Evolutionary conservation across 2,113 vertebrate genomes (phyloP).

Genomic region (Melanotaenia duboulayi): DNA sequence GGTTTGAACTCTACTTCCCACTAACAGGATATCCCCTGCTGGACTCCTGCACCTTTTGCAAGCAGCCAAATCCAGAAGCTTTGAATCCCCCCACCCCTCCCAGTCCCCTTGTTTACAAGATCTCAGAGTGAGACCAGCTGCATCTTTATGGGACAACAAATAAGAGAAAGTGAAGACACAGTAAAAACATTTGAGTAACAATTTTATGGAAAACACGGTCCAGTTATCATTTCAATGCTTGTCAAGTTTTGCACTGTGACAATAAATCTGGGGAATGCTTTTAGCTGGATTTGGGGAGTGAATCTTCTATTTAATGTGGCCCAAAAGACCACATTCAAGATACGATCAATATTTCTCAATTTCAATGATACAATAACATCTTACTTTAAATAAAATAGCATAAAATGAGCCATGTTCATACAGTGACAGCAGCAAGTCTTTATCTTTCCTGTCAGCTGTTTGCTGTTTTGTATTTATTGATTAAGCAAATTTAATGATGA

Average conservation of each 20-base stretch:
- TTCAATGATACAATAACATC: too few species aligned
- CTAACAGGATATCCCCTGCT: conserved; percentile 46
- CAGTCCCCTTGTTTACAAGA: conserved; percentile 21
- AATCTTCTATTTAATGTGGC: not conserved
- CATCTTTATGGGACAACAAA: conserved; percentile 17
- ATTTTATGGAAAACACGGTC: not conserved
- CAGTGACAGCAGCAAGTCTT: too few species aligned
- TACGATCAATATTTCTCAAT: too few species aligned
- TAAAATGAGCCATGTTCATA: too few species aligned
- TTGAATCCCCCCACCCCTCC: conserved; percentile 50
- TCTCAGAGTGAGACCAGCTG: conserved; percentile 43
- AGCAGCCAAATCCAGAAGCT: conserved; percentile 54
- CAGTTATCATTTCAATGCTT: not conserved
- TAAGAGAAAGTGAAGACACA: conserved; percentile 10
- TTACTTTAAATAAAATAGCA: too few species aligned
- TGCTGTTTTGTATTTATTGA: too few species aligned
- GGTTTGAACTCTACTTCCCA: conserved; percentile 44
- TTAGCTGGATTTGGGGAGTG: not conserved
- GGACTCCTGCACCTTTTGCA: conserved; percentile 32
- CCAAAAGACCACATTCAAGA: too few species aligned
- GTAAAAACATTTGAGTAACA: not conserved
- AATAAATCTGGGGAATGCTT: not conserved
- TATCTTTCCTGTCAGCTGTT: too few species aligned
- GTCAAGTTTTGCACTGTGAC: not conserved
- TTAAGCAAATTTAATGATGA: too few species aligned